These are phyloP conservation scores for Prorops nasuta DNA, from an alignment of 1,140 invertebrate species.

Conservation along the genomic window DNA sequence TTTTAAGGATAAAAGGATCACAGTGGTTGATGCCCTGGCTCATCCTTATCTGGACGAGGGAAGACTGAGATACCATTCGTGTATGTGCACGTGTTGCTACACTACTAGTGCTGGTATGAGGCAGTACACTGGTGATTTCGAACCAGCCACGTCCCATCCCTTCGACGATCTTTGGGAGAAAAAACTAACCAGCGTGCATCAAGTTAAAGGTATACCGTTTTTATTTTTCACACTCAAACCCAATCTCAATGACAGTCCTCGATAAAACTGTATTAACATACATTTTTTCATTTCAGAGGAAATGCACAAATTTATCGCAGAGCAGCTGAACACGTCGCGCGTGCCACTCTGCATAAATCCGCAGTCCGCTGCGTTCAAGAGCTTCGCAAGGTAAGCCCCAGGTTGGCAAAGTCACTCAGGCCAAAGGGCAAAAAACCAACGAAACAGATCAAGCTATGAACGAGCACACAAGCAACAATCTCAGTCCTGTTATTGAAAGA, in stretches of 20 bases:
- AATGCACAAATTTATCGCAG: constrained; percentile 97
- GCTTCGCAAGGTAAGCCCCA: constrained; percentile 92
- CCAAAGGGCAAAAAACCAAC: no score
- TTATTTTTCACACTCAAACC: not conserved
- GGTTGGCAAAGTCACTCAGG: not conserved
- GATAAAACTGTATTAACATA: no score
- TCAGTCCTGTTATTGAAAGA: no score
- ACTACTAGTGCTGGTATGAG: constrained; percentile 71
- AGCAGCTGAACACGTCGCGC: constrained; percentile 88
- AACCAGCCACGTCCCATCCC: constrained; percentile 82
- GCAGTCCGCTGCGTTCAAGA: constrained; percentile 98
- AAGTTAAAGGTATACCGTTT: constrained; percentile 81
- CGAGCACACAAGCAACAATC: no score
- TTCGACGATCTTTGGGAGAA: constrained; percentile 95
- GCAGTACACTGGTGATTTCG: constrained; percentile 90
- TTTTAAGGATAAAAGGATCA: constrained; percentile 85
- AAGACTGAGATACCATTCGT: constrained; percentile 95
- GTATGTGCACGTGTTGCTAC: constrained; percentile 99
- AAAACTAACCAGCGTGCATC: constrained; percentile 86
- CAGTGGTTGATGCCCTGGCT: constrained; percentile 88
- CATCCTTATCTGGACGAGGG: constrained; percentile 98
- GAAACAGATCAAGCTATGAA: no score
- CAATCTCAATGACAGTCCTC: constrained; percentile 16
- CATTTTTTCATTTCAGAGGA: no score
- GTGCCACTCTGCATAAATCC: constrained; percentile 99